Evolutionary conservation across 2,797 vertebrate species (phyloP), one percentile per base, ranked within the genome.

Genomic region (Gymnopithys bicolor): DNA sequence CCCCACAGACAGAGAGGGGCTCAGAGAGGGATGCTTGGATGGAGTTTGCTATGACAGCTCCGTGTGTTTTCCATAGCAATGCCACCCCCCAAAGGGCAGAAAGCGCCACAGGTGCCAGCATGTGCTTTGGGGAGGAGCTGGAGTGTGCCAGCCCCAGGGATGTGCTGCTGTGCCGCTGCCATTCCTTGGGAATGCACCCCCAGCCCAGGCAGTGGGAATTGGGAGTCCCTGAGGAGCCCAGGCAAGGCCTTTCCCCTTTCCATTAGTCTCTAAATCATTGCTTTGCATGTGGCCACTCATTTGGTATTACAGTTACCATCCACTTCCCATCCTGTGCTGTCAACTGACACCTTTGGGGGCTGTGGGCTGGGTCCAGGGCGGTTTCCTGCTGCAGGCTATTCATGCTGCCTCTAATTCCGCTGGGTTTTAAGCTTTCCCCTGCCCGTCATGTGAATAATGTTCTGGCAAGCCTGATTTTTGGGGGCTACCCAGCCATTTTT

Each of bases 281-380:
- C 68, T 80, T 52, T 79, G 66, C 68, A n/a, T 91, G 80, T 11
- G 68, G 73, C 55, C 87, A n/a, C 84, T 92, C 71, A 7, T 62
- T 76, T 51, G 21, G 58, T 56, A 27, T 88, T 43, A 33, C 76
- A 66, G 81, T 35, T 51, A 48, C 91, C 89, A 46, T 37, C 83
- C 33, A 8, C 89, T 90, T 84, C 88, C 91, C 93, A 73, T 27
- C 25, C 80, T 23, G 76, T 8, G 63, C 87, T 86, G 89, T 80
- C 94, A 91, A 24, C 73, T 79, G 87, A 51, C 89, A 74, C 91
- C 92, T 86, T 19, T n/a, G 85, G 94, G 95, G 80, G 91, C 91
- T 83, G 94, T 23, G 81, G 84, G 92, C 78, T 45, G 92, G 67
- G 71, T 80, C 88, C 19, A 4, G 70, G 33, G 92, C 0, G 1